These are phyloP conservation scores for Leptodactylus fallax DNA, from an alignment of 2,797 vertebrate genomes.

Conservation along the genomic window DNA sequence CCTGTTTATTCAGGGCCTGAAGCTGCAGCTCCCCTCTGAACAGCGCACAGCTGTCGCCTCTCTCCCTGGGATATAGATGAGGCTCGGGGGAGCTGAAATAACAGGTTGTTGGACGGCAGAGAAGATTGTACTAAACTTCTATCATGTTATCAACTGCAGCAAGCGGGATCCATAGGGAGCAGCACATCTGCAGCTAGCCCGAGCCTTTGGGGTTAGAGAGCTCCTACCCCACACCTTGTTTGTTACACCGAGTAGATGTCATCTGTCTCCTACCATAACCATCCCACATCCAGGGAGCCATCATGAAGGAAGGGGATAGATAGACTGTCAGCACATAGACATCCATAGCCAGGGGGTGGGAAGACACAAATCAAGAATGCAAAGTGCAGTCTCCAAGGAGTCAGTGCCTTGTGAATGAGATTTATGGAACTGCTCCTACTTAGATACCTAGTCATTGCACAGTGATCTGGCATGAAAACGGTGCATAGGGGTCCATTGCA, in stretches of 20 bases:
- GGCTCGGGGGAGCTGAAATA: slow-evolving; percentile 54
- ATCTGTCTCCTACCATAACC: slow-evolving; percentile 31
- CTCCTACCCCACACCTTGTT: slow-evolving; percentile 33
- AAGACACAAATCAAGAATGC: slow-evolving; percentile 23
- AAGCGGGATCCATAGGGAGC: not conserved
- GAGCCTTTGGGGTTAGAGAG: not conserved
- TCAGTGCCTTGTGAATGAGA: not conserved
- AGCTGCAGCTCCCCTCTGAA: not conserved
- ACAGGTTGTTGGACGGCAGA: slow-evolving; percentile 38
- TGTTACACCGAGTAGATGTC: slow-evolving; percentile 10
- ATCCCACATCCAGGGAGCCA: not conserved
- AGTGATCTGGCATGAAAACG: not conserved
- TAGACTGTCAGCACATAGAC: not conserved
- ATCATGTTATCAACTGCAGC: slow-evolving; percentile 46
- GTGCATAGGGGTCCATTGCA: not conserved
- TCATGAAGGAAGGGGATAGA: not conserved
- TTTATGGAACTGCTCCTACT: not conserved
- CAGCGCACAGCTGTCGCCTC: not conserved
- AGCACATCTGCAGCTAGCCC: not conserved
- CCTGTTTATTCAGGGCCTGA: not conserved
- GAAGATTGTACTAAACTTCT: slow-evolving; percentile 43
- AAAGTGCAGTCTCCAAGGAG: slow-evolving; percentile 8
- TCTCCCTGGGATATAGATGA: slow-evolving; percentile 9
- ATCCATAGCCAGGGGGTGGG: slow-evolving; percentile 4
- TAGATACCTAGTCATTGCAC: not conserved